Evolutionary conservation across 2,113 vertebrate genomes (phyloP).

Genomic region (Crotalus helleri): DNA sequence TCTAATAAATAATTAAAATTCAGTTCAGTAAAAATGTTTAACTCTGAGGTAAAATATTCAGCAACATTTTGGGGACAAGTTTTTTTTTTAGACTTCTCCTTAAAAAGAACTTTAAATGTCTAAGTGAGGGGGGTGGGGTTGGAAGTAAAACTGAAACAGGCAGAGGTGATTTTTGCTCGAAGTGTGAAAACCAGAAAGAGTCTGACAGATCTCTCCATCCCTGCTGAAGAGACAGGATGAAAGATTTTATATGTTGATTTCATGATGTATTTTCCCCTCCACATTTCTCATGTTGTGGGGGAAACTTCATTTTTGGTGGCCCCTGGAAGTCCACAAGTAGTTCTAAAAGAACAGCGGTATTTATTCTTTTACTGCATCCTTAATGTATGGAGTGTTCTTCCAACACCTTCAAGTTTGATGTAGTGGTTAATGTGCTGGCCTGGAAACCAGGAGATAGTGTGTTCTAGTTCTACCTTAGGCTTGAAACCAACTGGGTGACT

Average conservation of each 20-base stretch:
- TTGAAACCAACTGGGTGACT: background rate
- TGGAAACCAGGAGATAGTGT: background rate
- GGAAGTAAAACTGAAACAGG: background rate
- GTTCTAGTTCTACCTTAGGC: background rate
- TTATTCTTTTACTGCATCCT: conserved; percentile 57
- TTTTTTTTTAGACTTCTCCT: background rate
- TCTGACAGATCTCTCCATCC: too few species aligned
- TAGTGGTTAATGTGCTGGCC: background rate
- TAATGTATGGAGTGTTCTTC: conserved; percentile 59
- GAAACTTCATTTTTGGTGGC: background rate
- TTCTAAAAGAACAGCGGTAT: background rate
- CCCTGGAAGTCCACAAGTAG: background rate
- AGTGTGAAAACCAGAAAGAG: background rate
- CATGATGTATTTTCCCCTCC: background rate
- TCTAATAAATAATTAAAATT: background rate
- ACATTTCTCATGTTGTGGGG: background rate
- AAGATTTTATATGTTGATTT: background rate
- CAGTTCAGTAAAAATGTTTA: background rate
- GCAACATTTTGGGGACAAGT: background rate
- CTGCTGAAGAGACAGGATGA: background rate
- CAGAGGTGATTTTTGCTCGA: background rate
- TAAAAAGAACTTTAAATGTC: background rate
- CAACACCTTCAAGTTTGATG: conserved; percentile 49
- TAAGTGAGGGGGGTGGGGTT: background rate
- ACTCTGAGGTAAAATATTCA: background rate